phyloP scores from a whole-genome alignment of 2,113 vertebrate species.

The Zapornia atra region DNA sequence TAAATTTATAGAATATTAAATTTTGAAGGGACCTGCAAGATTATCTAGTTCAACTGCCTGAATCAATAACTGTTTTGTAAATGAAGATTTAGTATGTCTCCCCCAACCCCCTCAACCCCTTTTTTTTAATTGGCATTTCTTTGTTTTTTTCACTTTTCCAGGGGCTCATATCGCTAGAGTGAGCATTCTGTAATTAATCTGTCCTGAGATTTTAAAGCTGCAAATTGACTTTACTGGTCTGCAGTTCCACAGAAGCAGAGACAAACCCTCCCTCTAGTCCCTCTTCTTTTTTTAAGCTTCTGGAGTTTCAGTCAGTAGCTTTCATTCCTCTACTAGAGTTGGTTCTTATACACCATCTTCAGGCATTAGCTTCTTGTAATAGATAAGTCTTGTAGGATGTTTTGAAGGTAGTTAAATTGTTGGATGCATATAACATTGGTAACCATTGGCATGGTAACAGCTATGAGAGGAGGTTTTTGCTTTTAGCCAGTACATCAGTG shows the following conservation, averaged over 20 bases:
- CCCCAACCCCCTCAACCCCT: fast-evolving
- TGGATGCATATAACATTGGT: neutral
- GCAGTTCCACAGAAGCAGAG: neutral
- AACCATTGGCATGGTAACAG: neutral
- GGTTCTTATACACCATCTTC: neutral
- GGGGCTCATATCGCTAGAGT: neutral
- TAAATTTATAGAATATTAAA: neutral
- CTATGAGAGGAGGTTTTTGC: neutral
- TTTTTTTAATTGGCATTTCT: neutral
- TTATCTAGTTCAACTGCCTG: neutral
- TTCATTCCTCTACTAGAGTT: neutral
- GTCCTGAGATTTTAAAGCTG: neutral
- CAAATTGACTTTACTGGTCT: neutral
- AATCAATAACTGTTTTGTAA: neutral
- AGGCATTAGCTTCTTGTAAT: neutral
- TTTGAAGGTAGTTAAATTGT: neutral
- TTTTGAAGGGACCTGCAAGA: neutral
- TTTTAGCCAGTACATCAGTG: neutral
- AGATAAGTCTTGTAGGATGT: neutral
- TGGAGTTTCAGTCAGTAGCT: neutral
- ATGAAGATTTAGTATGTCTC: neutral
- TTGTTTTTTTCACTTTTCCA: neutral
- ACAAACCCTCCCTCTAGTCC: neutral
- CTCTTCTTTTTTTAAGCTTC: neutral
- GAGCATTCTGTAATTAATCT: neutral